Conservation (phyloP, 2,888 invertebrate genomes). For the Leptinotarsa peninsularis region DNA sequence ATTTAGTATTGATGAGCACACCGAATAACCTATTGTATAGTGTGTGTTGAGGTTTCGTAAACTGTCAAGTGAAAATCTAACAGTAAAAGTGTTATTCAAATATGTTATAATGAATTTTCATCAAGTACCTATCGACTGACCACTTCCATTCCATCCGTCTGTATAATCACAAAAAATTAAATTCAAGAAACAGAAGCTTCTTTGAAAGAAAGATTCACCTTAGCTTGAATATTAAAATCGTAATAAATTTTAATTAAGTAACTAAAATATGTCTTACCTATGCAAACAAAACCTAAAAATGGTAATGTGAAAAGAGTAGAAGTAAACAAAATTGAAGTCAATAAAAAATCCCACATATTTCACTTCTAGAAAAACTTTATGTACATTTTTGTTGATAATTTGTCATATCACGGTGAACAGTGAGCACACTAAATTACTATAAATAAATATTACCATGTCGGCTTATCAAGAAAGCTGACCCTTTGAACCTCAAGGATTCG, state of each 20-base stretch:
- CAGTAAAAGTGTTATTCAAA: no score
- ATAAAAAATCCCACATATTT: constrained; percentile 55
- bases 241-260: neutral
- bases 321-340: constrained; percentile 55
- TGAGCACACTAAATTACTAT: constrained; percentile 39
- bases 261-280: constrained; percentile 54
- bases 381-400: constrained; percentile 29
- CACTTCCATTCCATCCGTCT: no score
- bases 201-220: no score
- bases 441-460: constrained; percentile 42
- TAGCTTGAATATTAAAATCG: neutral
- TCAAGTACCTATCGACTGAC: no score
- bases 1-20: no score
- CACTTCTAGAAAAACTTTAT: constrained; percentile 15
- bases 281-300: constrained; percentile 52
- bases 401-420: constrained; percentile 31
- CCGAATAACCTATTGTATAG: no score
- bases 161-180: no score
- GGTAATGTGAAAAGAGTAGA: constrained; percentile 53
- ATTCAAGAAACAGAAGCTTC: no score
- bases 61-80: no score
- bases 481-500: constrained; percentile 38
- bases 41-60: no score
- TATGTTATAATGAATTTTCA: no score
- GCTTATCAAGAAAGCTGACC: constrained; percentile 39